Evolutionary conservation across 2,888 invertebrate species (phyloP).

Genomic region (Itoplectis maculator): DNA sequence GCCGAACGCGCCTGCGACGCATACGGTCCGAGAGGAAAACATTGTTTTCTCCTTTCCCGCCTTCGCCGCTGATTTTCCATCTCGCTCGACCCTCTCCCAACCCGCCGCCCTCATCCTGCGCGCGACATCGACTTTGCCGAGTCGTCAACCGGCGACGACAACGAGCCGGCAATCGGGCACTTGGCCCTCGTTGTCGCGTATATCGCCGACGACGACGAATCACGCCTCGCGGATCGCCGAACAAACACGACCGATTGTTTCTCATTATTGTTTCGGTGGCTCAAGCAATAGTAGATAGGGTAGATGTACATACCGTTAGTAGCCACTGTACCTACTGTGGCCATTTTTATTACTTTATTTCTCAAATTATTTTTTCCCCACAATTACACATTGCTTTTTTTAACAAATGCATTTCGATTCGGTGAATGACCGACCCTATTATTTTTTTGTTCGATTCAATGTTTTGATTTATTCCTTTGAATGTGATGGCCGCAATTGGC

Average conservation of each 20-base stretch:
- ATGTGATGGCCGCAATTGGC: no score
- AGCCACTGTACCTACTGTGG: no score
- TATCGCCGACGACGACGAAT: not conserved
- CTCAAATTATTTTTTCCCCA: no score
- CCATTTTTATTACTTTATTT: no score
- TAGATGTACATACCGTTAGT: no score
- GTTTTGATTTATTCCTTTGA: no score
- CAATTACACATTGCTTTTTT: no score
- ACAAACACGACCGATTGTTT: not conserved
- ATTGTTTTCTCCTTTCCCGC: constrained; percentile 42
- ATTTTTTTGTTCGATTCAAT: no score
- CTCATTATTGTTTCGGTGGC: no score
- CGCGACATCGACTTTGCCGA: constrained; percentile 30
- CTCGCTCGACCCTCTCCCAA: constrained; percentile 24
- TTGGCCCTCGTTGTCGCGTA: constrained; percentile 1
- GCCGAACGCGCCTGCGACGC: not conserved
- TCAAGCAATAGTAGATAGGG: no score
- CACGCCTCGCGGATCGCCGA: not conserved
- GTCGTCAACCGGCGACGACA: constrained; percentile 22
- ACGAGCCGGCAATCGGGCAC: constrained; percentile 34
- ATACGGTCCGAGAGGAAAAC: constrained; percentile 45
- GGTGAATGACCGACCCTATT: no score
- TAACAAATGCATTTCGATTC: no score
- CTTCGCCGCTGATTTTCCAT: constrained; percentile 25
- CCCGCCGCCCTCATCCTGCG: constrained; percentile 38